Evolutionary conservation across 2,113 vertebrate genomes (phyloP).

Genomic region (Seriola dumerili): DNA sequence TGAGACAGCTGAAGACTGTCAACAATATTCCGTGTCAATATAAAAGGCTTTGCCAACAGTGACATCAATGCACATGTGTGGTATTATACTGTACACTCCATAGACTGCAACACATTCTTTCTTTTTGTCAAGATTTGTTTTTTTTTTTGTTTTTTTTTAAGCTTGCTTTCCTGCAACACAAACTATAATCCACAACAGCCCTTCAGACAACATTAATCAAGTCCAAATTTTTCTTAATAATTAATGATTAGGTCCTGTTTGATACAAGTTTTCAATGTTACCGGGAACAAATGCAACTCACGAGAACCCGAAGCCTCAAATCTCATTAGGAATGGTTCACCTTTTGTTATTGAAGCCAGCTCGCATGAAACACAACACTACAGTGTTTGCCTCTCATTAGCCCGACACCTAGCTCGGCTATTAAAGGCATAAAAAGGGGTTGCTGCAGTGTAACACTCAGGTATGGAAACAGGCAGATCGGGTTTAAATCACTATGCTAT

Average conservation of each 20-base stretch:
- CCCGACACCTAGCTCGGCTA: slow-evolving; percentile 4
- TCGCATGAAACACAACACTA: slow-evolving; percentile 12
- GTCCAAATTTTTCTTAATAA: slow-evolving; percentile 3
- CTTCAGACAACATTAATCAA: slow-evolving; percentile 18
- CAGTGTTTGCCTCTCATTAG: slow-evolving; percentile 23
- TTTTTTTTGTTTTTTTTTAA: neutral
- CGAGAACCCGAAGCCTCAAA: neutral
- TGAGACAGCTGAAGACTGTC: slow-evolving; percentile 19
- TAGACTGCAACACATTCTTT: slow-evolving; percentile 27
- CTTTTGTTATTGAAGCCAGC: slow-evolving; percentile 8
- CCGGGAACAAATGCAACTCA: neutral
- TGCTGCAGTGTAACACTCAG: neutral
- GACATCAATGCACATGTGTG: slow-evolving; percentile 39
- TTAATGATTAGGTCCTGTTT: neutral
- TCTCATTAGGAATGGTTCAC: slow-evolving; percentile 14
- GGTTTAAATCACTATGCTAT: neutral
- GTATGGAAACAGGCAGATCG: slow-evolving; percentile 15
- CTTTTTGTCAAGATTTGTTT: slow-evolving; percentile 13
- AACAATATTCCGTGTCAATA: slow-evolving; percentile 38
- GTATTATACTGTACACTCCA: neutral
- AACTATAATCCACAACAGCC: slow-evolving; percentile 18
- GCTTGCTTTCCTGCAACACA: slow-evolving; percentile 6
- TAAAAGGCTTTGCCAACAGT: slow-evolving; percentile 39
- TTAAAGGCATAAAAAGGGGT: slow-evolving; percentile 19
- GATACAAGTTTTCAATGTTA: neutral